A percentile compares a stretch with the other conserved stretches of the same genome.
phyloP scores from a whole-genome alignment of 2,888 invertebrate species.

The Mythimna impura region DNA sequence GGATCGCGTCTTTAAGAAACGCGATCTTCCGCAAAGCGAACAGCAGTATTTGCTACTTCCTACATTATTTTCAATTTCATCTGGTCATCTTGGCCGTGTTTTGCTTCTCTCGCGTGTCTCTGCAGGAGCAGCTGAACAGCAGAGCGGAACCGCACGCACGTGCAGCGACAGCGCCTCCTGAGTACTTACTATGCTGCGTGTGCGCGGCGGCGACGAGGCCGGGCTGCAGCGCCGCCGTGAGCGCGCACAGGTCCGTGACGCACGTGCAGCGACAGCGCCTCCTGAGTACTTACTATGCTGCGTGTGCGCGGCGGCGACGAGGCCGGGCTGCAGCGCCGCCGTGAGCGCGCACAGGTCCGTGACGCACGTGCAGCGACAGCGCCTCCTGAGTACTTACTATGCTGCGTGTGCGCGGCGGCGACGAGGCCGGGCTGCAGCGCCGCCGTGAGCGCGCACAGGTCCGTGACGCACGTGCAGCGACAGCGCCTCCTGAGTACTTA shows the following conservation, averaged over 20 bases:
- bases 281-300: conserved; percentile 70
- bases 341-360: conserved; percentile 95
- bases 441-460: conserved; percentile 95
- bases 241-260: conserved; percentile 95
- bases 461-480: conserved; percentile 94
- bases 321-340: conserved; percentile 93
- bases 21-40: neutral
- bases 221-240: conserved; percentile 94
- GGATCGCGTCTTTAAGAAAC: neutral
- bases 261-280: conserved; percentile 93
- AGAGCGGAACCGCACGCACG: conserved; percentile 85
- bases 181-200: conserved; percentile 72
- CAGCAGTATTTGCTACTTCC: neutral
- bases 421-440: conserved; percentile 93
- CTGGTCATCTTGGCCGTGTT: neutral
- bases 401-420: conserved; percentile 77
- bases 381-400: conserved; percentile 82
- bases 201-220: conserved; percentile 90
- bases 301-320: conserved; percentile 86
- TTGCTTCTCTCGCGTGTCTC: too few relatives aligned
- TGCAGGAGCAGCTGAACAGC: conserved; percentile 83
- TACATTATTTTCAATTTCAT: neutral
- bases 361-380: conserved; percentile 93
- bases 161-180: conserved; percentile 92
- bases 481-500: conserved; percentile 85